Base-by-base conservation (phyloP, 1,140 invertebrate species). In the Heliconius nattereri region DNA sequence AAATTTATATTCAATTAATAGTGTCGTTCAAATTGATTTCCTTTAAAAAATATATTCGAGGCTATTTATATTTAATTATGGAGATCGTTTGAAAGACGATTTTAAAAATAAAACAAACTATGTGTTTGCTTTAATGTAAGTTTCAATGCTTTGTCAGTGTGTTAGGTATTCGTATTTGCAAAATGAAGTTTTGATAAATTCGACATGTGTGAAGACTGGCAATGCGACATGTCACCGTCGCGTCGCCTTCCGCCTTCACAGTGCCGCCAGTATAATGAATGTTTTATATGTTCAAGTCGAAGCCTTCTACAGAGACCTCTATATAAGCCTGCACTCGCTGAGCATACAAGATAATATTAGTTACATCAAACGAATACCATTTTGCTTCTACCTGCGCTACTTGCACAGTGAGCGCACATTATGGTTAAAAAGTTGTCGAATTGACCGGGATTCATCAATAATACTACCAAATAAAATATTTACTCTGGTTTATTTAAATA, bases 401-500 rank as follows among this genome's bases (percentile, higher is more conserved):
- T 37, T 7, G 6, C 19, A 16, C 52, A 73, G 76, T 80, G 29
- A 73, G 37, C n/a, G 37, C 35, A 11, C 32, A 20, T 57, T 23
- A 13, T 16, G 11, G 11, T 0, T 60, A 9, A 76, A 79, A 74
- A 37, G 13, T 70, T 79, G 79, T 84, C 85, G 81, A 83, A 84
- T 81, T 81, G 82, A 85, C 88, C 87, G 87, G 91, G 87, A 84
- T 84, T 81, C 79, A 85, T 78, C 84, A 92, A 92, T 90, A 91
- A 92, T 89, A 92, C 88, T 87, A 87, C 85, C 79, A 85, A 80
- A 81, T 91, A 92, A 92, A 92, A 92, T 92, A 92, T 92, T 91
- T 91, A 92, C 90, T 92, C 91, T 91, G 89, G 87, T 92, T 92
- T 93, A 93, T 93, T 91, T 91, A 91, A 90, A 93, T 93, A 92